phyloP scores from a whole-genome alignment of 2,797 vertebrate genomes.

The Carduelis carduelis region DNA sequence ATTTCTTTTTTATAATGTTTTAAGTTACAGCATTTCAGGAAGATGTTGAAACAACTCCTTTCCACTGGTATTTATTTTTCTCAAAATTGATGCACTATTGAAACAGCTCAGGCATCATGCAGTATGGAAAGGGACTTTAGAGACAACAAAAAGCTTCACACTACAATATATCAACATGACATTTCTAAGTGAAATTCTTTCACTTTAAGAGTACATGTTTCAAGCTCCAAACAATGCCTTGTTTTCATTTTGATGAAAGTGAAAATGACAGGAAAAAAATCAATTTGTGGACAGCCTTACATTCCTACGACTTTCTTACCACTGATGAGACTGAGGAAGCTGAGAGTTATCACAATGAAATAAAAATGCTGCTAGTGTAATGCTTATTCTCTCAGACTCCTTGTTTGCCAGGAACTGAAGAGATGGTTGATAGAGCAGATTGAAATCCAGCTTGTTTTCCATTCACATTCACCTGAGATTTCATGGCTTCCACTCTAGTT shows the following conservation, averaged over 20 bases:
- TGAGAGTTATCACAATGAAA: background rate
- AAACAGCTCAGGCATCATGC: background rate
- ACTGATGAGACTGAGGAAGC: background rate
- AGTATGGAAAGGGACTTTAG: background rate
- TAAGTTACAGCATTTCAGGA: background rate
- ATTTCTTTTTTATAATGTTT: background rate
- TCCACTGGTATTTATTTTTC: background rate
- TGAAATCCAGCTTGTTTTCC: background rate
- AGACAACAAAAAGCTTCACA: background rate
- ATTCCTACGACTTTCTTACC: background rate
- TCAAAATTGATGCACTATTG: background rate
- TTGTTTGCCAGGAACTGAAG: background rate
- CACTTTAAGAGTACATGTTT: background rate
- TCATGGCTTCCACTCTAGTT: background rate
- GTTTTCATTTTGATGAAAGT: background rate
- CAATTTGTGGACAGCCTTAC: background rate
- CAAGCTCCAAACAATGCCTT: background rate
- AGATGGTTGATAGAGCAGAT: background rate
- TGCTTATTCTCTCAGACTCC: background rate
- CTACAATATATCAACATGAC: background rate
- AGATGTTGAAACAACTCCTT: background rate
- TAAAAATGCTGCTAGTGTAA: background rate
- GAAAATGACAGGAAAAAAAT: background rate
- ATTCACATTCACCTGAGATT: conserved; percentile 14
- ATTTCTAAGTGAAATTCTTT: background rate